A percentile compares a stretch with the other conserved stretches of the same genome.
Conservation (phyloP, 2,113 vertebrate species). For the Cervus canadensis region DNA sequence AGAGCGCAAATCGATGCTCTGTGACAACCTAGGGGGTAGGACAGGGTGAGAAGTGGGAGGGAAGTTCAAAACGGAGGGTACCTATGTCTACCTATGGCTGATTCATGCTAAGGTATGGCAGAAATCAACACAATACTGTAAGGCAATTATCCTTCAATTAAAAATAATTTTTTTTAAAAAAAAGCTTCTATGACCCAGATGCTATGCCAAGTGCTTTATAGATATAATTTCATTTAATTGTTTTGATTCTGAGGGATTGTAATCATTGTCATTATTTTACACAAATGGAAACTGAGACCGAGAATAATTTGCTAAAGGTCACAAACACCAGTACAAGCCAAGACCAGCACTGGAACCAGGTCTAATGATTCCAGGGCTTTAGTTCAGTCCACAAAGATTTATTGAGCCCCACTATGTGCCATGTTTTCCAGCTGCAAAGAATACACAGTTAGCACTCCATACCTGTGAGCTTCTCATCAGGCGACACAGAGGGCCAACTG, state of each 20-base stretch:
- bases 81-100: not conserved
- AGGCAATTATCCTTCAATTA: not conserved
- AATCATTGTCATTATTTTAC: not conserved
- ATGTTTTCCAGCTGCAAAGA: not conserved
- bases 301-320: not conserved
- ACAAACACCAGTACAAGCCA: not conserved
- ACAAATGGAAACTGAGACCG: not conserved
- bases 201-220: not conserved
- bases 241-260: not conserved
- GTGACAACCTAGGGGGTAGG: not conserved
- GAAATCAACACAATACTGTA: not conserved
- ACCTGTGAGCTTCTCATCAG: not conserved
- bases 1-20: not conserved
- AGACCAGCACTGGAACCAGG: not conserved
- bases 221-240: not conserved
- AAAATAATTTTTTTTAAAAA: not conserved
- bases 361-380: not conserved
- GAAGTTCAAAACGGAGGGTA: not conserved
- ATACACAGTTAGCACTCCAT: not conserved
- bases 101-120: not conserved
- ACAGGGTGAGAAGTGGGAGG: not conserved
- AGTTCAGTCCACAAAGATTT: not conserved
- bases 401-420: not conserved
- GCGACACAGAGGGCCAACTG: not conserved
- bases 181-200: not conserved